These are phyloP conservation scores for Rotaria magnacalcarata DNA, from an alignment of 2,888 invertebrate genomes.

Conservation along the genomic window DNA sequence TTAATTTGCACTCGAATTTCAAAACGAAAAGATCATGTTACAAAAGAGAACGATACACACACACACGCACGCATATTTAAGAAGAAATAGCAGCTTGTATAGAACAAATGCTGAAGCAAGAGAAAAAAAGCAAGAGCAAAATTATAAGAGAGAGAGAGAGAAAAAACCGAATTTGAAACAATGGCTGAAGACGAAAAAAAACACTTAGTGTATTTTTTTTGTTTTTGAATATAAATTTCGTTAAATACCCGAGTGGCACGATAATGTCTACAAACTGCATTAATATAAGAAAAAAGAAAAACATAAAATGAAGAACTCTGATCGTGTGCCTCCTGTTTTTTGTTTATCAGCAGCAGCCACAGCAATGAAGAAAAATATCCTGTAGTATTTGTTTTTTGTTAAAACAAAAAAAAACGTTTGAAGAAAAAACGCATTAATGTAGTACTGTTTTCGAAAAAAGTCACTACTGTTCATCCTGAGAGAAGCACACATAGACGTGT, in stretches of 20 bases:
- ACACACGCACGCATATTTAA: not conserved
- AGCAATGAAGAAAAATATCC: not conserved
- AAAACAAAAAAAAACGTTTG: not conserved
- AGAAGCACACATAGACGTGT: not conserved
- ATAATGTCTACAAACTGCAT: not conserved
- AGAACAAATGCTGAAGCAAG: not conserved
- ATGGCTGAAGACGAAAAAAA: not conserved
- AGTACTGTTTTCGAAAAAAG: constrained; percentile 22
- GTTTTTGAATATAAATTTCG: not conserved
- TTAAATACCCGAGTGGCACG: not conserved
- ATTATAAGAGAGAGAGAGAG: not conserved
- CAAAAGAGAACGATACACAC: constrained; percentile 14
- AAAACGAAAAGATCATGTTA: constrained; percentile 22
- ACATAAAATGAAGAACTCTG: not conserved
- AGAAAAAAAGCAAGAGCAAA: not conserved
- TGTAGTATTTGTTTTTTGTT: constrained; percentile 1
- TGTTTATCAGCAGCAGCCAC: not conserved
- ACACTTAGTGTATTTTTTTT: not conserved
- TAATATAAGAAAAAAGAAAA: not conserved
- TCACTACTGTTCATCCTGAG: constrained; percentile 20
- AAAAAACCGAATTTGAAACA: not conserved
- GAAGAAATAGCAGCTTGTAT: not conserved
- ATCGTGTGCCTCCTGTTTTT: not conserved
- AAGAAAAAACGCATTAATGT: not conserved
- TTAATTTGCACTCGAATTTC: constrained; percentile 22